Conservation (phyloP, 2,888 invertebrate genomes). For the Meandrusa payeni region DNA sequence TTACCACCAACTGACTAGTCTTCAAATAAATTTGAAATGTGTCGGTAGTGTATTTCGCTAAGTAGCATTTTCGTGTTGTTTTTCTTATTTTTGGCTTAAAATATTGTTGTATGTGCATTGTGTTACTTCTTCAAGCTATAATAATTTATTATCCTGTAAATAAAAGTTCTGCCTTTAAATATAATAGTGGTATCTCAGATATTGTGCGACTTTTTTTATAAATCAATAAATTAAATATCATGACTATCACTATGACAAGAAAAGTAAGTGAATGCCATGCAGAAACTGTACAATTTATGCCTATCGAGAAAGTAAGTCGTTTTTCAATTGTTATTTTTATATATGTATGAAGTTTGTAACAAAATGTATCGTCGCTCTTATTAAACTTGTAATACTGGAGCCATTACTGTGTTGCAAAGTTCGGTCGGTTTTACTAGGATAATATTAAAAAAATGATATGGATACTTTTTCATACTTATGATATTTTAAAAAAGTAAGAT, state of each 20-base stretch:
- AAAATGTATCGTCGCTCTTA: too few species aligned
- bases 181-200: not conserved
- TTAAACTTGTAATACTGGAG: too few species aligned
- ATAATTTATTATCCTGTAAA: not conserved
- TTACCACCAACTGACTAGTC: too few species aligned
- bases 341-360: too few species aligned
- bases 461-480: too few species aligned
- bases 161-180: not conserved
- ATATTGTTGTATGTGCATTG: not conserved
- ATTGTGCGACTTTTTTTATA: too few species aligned
- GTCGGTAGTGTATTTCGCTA: not conserved
- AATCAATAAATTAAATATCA: conserved; percentile 26
- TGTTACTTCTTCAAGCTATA: too few species aligned
- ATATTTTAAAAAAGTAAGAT: too few species aligned
- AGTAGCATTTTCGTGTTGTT: conserved; percentile 1
- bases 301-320: conserved; percentile 66
- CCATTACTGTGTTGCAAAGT: too few species aligned
- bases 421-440: too few species aligned
- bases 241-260: conserved; percentile 73
- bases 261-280: conserved; percentile 71
- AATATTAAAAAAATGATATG: too few species aligned
- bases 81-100: not conserved
- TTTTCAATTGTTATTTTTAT: too few species aligned
- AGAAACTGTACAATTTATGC: conserved; percentile 72
- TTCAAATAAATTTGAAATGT: not conserved